Evolutionary conservation across 2,888 invertebrate genomes (phyloP).

Genomic region (Cataglyphis cursor): DNA sequence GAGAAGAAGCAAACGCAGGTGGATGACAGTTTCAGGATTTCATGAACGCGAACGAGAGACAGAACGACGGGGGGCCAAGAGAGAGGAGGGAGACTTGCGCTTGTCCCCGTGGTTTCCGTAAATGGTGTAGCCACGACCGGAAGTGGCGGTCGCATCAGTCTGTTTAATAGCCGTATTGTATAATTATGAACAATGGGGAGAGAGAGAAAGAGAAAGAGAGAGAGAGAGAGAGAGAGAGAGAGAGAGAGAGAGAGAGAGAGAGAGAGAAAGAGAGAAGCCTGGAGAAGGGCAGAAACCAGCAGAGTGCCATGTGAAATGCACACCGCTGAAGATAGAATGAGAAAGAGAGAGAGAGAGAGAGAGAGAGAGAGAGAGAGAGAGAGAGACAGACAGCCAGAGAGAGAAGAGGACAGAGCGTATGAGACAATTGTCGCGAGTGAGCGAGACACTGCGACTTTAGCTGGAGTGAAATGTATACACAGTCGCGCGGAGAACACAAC

Average conservation of each 20-base stretch:
- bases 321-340: conserved; percentile 54
- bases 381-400: conserved; percentile 31
- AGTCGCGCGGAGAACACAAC: conserved; percentile 38
- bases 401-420: conserved; percentile 19
- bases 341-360: conserved; percentile 30
- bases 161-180: conserved; percentile 87
- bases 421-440: conserved; percentile 41
- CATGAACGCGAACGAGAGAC: conserved; percentile 38
- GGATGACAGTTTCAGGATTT: conserved; percentile 32
- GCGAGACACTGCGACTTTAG: conserved; percentile 39
- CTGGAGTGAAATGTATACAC: conserved; percentile 33
- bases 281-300: conserved; percentile 77
- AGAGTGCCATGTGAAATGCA: conserved; percentile 77
- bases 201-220: conserved; percentile 68
- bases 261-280: conserved; percentile 36
- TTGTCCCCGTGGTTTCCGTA: conserved; percentile 81
- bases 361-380: conserved; percentile 23
- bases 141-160: conserved; percentile 86
- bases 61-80: conserved; percentile 51
- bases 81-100: conserved; percentile 72
- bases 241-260: conserved; percentile 55
- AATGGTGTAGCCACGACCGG: conserved; percentile 83
- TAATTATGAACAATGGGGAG: conserved; percentile 86
- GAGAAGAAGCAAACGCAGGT: conserved; percentile 2
- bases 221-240: conserved; percentile 67